These are phyloP conservation scores for Drosophila subpulchrella DNA, from an alignment of 1,140 invertebrate species.

Conservation along the genomic window DNA sequence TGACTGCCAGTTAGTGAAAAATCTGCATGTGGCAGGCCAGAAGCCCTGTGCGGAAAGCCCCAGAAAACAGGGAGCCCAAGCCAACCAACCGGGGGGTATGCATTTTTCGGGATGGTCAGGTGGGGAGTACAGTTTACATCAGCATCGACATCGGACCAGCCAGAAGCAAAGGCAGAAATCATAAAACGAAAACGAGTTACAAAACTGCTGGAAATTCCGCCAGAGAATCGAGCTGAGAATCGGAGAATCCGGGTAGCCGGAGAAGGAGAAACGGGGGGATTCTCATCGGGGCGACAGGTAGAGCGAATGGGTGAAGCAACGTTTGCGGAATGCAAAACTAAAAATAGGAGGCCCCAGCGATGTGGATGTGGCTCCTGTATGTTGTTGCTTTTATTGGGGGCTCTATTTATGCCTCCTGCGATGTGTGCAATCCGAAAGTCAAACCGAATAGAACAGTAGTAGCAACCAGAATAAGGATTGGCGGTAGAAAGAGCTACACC, in stretches of 20 bases:
- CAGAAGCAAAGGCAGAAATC: conserved; percentile 63
- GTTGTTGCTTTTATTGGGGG: conserved; percentile 28
- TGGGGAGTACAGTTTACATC: conserved; percentile 50
- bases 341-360: conserved; percentile 51
- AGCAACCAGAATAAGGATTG: conserved; percentile 20
- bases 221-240: conserved; percentile 34
- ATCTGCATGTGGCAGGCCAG: conserved; percentile 53
- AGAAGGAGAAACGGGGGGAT: not conserved
- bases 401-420: conserved; percentile 73
- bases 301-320: conserved; percentile 51
- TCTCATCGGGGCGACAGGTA: conserved; percentile 8
- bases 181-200: conserved; percentile 82
- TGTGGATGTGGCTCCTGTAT: conserved; percentile 42
- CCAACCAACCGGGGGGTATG: conserved; percentile 5
- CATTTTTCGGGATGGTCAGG: conserved; percentile 43
- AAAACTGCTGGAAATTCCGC: conserved; percentile 73
- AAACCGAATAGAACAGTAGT: conserved; percentile 39
- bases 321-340: conserved; percentile 62
- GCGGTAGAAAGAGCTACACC: conserved; percentile 18
- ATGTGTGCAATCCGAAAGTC: conserved; percentile 48
- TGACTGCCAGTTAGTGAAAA: conserved; percentile 34
- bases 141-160: conserved; percentile 41
- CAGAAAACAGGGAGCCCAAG: conserved; percentile 6
- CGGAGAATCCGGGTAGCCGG: conserved; percentile 6
- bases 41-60: conserved; percentile 22